These are phyloP conservation scores for Balaenoptera acutorostrata DNA, from an alignment of 2,113 vertebrate species.

Conservation along the genomic window DNA sequence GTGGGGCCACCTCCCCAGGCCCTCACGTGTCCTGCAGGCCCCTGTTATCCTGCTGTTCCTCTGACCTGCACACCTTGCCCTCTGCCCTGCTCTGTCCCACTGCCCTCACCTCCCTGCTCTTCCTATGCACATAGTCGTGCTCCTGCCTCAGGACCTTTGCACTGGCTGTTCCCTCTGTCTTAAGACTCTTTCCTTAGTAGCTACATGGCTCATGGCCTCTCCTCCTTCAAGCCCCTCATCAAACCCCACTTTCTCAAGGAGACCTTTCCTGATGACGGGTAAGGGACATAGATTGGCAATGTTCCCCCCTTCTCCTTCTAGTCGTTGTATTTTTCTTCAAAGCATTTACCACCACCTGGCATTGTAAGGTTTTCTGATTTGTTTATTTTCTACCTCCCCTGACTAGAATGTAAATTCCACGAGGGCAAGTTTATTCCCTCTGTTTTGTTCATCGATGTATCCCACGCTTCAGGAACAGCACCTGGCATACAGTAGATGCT, in stretches of 20 bases:
- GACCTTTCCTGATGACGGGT: fast-evolving
- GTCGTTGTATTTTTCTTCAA: background rate
- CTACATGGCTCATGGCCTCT: background rate
- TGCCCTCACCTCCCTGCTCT: background rate
- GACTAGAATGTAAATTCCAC: background rate
- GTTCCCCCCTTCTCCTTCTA: fast-evolving
- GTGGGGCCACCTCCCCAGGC: fast-evolving
- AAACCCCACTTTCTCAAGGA: background rate
- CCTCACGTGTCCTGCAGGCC: fast-evolving
- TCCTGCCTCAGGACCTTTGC: background rate
- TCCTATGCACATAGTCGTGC: fast-evolving
- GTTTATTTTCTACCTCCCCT: background rate
- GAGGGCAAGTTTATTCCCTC: background rate
- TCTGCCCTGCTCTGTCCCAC: no score
- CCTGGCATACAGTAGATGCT: background rate
- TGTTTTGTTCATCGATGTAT: background rate
- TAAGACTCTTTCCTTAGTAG: background rate
- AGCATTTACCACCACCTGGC: background rate
- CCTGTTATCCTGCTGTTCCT: background rate
- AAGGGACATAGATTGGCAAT: fast-evolving
- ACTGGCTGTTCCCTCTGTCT: background rate
- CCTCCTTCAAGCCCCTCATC: background rate
- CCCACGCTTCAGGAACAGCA: background rate
- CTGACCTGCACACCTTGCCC: fast-evolving
- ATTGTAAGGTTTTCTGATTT: background rate